Conservation (phyloP, 2,113 vertebrate species). For the Trematocara zebra region DNA sequence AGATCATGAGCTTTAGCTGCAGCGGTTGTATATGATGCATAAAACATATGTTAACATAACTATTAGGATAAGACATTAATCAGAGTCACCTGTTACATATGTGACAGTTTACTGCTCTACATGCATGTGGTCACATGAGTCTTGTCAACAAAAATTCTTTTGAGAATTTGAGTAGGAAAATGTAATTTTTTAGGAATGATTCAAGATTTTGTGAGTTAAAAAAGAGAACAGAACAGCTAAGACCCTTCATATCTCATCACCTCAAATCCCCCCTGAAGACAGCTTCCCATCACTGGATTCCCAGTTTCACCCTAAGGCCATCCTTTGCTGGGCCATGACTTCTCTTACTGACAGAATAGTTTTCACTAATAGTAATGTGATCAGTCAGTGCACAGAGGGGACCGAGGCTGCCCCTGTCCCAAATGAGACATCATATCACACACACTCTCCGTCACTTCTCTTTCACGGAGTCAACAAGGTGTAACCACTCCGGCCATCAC, state of each 20-base stretch:
- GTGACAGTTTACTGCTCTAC: background rate
- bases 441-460: slow-evolving; percentile 29
- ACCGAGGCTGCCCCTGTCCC: slow-evolving; percentile 44
- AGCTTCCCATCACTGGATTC: slow-evolving; percentile 34
- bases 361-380: slow-evolving; percentile 63
- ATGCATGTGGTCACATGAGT: background rate
- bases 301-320: slow-evolving; percentile 8
- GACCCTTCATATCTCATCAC: slow-evolving; percentile 45
- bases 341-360: slow-evolving; percentile 57
- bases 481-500: background rate
- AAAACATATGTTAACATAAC: background rate
- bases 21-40: background rate
- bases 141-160: background rate
- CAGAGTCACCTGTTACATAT: background rate
- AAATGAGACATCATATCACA: slow-evolving; percentile 52
- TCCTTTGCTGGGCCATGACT: slow-evolving; percentile 26
- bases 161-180: background rate
- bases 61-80: background rate
- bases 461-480: slow-evolving; percentile 36
- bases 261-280: slow-evolving; percentile 17
- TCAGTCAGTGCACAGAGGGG: slow-evolving; percentile 59
- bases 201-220: background rate
- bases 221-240: slow-evolving; percentile 7
- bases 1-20: background rate
- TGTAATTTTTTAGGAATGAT: background rate